These are phyloP conservation scores for Tetanocera ferruginea DNA, from an alignment of 2,888 invertebrate genomes.

Conservation along the genomic window DNA sequence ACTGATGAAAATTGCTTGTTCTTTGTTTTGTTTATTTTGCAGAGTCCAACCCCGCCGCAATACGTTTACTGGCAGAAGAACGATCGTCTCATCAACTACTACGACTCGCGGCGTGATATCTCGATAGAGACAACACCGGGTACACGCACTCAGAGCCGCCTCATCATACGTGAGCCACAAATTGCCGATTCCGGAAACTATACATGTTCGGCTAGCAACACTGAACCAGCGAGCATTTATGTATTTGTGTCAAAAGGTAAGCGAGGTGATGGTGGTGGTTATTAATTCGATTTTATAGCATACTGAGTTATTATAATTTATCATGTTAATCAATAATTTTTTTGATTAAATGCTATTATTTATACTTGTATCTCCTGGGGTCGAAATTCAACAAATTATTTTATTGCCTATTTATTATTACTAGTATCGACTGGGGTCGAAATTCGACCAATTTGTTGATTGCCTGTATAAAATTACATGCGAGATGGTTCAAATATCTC, in stretches of 20 bases:
- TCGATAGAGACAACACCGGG: slow-evolving; percentile 87
- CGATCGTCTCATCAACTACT: slow-evolving; percentile 94
- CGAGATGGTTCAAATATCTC: no score
- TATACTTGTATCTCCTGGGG: no score
- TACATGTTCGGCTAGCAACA: slow-evolving; percentile 90
- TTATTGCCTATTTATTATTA: no score
- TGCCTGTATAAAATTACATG: no score
- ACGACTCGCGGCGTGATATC: slow-evolving; percentile 85
- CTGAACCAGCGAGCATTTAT: slow-evolving; percentile 89
- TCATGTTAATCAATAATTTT: neutral
- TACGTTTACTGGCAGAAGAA: slow-evolving; percentile 97
- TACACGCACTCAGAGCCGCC: slow-evolving; percentile 86
- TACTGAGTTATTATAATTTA: no score
- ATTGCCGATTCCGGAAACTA: slow-evolving; percentile 92
- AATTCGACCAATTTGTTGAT: no score
- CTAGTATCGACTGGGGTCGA: no score
- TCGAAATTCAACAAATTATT: no score
- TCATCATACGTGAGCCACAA: slow-evolving; percentile 86
- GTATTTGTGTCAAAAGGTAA: slow-evolving; percentile 93
- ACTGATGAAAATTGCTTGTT: neutral
- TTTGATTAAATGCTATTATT: neutral
- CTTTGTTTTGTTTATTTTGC: slow-evolving; percentile 57
- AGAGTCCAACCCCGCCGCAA: slow-evolving; percentile 93
- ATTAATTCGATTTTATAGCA: neutral
- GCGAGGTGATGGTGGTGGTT: slow-evolving; percentile 52